phyloP scores from a whole-genome alignment of 2,797 vertebrate species.

The Hoplostethus atlanticus region DNA sequence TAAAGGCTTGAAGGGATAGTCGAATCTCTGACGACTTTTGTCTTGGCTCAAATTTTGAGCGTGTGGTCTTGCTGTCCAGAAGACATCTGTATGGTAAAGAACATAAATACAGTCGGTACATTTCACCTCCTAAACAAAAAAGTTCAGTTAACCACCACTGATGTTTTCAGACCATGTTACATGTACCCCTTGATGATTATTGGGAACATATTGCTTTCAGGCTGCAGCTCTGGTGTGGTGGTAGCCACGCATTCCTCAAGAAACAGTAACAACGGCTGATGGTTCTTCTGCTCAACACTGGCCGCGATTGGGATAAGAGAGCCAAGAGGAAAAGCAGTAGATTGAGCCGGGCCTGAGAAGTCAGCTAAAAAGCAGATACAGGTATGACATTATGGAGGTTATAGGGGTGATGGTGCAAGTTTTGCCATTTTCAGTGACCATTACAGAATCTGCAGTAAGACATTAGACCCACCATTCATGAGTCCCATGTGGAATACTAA shows the following conservation, averaged over 20 bases:
- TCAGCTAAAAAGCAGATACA: constrained; percentile 72
- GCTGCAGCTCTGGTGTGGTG: constrained; percentile 22
- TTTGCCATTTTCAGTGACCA: neutral
- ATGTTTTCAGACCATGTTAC: too few species aligned
- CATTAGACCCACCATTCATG: constrained; percentile 74
- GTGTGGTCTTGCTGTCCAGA: constrained; percentile 74
- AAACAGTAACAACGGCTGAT: constrained; percentile 80
- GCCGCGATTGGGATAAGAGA: constrained; percentile 82
- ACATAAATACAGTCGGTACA: neutral
- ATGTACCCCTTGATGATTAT: constrained; percentile 86
- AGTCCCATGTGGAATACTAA: constrained; percentile 75
- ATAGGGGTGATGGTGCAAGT: accelerated
- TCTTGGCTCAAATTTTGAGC: constrained; percentile 77
- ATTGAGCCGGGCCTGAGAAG: constrained; percentile 66
- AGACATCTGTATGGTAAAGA: constrained; percentile 76
- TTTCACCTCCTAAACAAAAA: too few species aligned
- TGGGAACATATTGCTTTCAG: constrained; percentile 60
- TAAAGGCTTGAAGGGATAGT: constrained; percentile 82
- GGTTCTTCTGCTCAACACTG: constrained; percentile 70
- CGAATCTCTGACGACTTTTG: constrained; percentile 66
- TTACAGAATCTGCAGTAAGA: too few species aligned
- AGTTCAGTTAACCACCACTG: accelerated
- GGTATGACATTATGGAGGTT: neutral
- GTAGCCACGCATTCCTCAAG: constrained; percentile 86
- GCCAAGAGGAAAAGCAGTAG: constrained; percentile 70